A percentile compares a stretch with the other conserved stretches of the same genome.
phyloP scores from a whole-genome alignment of 2,113 vertebrate genomes.

The Hemibagrus wyckioides region DNA sequence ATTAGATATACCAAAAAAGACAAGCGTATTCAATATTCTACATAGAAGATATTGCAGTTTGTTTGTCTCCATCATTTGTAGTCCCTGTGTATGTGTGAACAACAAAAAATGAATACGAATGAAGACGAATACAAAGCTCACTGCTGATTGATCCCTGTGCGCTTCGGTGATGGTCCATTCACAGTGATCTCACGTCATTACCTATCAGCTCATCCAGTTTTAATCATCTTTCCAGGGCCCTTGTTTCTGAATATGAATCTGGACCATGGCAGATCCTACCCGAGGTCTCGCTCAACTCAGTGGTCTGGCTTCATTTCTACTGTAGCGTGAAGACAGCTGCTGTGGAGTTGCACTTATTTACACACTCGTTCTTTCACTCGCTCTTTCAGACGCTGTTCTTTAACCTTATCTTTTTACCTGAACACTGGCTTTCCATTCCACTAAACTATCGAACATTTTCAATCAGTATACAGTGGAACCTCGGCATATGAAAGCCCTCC shows the following conservation, averaged over 20 bases:
- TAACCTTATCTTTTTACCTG: no score
- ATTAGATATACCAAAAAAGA: background rate
- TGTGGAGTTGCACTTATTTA: background rate
- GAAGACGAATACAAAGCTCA: background rate
- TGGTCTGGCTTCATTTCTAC: background rate
- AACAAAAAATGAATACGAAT: background rate
- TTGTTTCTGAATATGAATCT: background rate
- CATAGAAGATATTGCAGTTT: background rate
- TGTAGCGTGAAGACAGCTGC: conserved; percentile 17
- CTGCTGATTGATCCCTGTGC: background rate
- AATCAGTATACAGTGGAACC: no score
- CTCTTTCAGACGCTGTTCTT: background rate
- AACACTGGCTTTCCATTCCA: no score
- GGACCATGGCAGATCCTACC: background rate
- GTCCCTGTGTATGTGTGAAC: background rate
- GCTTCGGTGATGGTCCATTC: background rate
- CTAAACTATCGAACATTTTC: no score
- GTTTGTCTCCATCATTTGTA: background rate
- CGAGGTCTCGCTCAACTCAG: background rate
- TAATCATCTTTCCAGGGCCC: background rate
- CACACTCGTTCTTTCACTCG: background rate
- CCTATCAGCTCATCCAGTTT: conserved; percentile 4
- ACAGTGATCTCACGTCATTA: background rate
- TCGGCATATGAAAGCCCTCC: no score
- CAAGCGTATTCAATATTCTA: background rate